Percentiles rank a stretch among this genome's conserved stretches.
Evolutionary conservation across 2,797 vertebrate genomes (phyloP).

Genomic region (Sciaenops ocellatus): DNA sequence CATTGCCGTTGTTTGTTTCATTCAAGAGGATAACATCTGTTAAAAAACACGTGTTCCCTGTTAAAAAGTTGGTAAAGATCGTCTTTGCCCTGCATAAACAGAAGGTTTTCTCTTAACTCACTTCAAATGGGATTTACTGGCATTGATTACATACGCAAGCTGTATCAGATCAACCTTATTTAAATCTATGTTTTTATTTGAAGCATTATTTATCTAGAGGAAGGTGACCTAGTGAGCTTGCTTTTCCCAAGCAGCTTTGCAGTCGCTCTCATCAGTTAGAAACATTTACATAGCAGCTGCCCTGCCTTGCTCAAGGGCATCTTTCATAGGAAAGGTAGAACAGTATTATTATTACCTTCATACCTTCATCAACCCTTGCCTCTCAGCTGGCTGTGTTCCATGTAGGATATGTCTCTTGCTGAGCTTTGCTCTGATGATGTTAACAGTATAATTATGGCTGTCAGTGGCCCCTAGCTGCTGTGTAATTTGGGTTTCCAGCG

Average conservation of each 20-base stretch:
- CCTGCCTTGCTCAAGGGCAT: conserved; percentile 14
- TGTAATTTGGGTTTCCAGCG: conserved; percentile 85
- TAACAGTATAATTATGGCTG: conserved; percentile 83
- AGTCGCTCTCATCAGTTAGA: background rate
- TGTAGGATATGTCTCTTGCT: conserved; percentile 67
- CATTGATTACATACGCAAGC: conserved; percentile 34
- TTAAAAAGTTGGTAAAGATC: conserved; percentile 14
- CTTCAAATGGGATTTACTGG: conserved; percentile 46
- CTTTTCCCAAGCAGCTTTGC: conserved; percentile 18
- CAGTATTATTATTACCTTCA: conserved; percentile 21
- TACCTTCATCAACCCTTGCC: conserved; percentile 67
- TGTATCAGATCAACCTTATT: conserved; percentile 33
- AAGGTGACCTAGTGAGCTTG: background rate
- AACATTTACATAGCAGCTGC: conserved; percentile 19
- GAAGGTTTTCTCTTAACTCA: conserved; percentile 33
- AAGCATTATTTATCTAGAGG: conserved; percentile 1
- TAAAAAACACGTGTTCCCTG: conserved; percentile 46
- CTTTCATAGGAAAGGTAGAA: conserved; percentile 6
- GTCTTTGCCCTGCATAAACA: conserved; percentile 28
- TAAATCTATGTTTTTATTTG: conserved; percentile 19
- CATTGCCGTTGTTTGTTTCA: conserved; percentile 39
- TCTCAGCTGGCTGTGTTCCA: conserved; percentile 65
- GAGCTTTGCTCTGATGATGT: conserved; percentile 79
- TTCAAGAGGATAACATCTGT: conserved; percentile 42
- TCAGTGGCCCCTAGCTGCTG: conserved; percentile 78